phyloP scores from a whole-genome alignment of 2,113 vertebrate species.

The Elaphurus davidianus region DNA sequence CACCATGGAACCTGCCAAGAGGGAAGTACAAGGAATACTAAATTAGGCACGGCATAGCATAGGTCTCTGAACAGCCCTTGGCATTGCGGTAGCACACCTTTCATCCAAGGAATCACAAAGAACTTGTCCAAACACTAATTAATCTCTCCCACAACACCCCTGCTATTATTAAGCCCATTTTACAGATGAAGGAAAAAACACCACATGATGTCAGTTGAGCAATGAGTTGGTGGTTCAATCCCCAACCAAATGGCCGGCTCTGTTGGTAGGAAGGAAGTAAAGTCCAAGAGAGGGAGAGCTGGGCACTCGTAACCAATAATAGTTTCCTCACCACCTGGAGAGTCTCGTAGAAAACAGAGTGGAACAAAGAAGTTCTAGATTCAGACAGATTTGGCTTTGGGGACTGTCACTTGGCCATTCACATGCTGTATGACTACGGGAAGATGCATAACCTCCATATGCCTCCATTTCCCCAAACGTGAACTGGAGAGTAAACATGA shows the following conservation, averaged over 20 bases:
- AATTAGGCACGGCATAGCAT: neutral
- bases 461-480: neutral
- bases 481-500: neutral
- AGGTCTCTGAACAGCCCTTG: constrained; percentile 37
- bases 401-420: neutral
- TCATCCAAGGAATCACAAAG: constrained; percentile 59
- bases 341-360: neutral
- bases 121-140: constrained; percentile 57
- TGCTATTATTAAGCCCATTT: constrained; percentile 61
- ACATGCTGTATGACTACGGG: fast-evolving
- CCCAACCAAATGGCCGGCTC: neutral
- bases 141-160: constrained; percentile 23
- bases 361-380: neutral
- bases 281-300: neutral
- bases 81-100: constrained; percentile 21
- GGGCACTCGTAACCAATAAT: neutral
- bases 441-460: neutral
- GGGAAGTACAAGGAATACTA: neutral
- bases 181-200: constrained; percentile 58
- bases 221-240: neutral
- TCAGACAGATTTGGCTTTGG: neutral
- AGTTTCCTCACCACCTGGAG: neutral
- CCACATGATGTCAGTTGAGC: neutral
- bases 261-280: neutral
- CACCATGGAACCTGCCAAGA: neutral